Percentiles rank a stretch among this genome's conserved stretches.
Evolutionary conservation across 2,888 invertebrate genomes (phyloP).

Genomic region (Globia sparganii): DNA sequence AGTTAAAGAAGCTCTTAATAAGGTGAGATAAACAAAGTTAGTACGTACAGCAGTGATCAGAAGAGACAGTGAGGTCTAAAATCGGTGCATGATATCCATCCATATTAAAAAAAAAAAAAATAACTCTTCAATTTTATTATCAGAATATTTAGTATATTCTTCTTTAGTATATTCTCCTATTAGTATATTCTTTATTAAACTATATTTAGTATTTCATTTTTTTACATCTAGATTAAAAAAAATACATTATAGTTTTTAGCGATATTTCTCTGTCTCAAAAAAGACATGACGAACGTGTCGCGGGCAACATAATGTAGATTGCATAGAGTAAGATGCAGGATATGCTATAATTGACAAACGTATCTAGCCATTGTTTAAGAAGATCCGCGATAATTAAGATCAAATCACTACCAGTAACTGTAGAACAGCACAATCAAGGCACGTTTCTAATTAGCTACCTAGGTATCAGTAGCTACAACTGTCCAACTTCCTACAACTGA

Average conservation of each 20-base stretch:
- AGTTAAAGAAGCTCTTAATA: neutral
- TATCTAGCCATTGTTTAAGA: neutral
- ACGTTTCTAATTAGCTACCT: slow-evolving; percentile 29
- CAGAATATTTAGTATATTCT: too few species aligned
- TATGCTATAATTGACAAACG: neutral
- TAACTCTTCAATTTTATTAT: too few species aligned
- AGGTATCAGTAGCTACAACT: slow-evolving; percentile 27
- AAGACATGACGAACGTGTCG: neutral
- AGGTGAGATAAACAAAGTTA: neutral
- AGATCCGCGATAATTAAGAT: slow-evolving; percentile 1
- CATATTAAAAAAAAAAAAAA: neutral
- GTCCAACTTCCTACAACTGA: slow-evolving; percentile 31
- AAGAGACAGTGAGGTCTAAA: neutral
- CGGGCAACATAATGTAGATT: neutral
- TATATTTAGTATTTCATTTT: too few species aligned
- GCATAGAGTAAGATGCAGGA: neutral
- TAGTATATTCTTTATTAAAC: too few species aligned
- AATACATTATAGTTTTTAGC: too few species aligned
- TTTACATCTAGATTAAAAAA: too few species aligned
- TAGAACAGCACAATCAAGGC: slow-evolving; percentile 6
- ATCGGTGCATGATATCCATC: neutral
- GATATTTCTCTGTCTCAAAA: too few species aligned
- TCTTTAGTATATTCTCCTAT: too few species aligned
- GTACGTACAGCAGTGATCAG: too few species aligned
- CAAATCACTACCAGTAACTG: neutral